phyloP scores from a whole-genome alignment of 1,140 invertebrate species.

The Hypothenemus hampei region DNA sequence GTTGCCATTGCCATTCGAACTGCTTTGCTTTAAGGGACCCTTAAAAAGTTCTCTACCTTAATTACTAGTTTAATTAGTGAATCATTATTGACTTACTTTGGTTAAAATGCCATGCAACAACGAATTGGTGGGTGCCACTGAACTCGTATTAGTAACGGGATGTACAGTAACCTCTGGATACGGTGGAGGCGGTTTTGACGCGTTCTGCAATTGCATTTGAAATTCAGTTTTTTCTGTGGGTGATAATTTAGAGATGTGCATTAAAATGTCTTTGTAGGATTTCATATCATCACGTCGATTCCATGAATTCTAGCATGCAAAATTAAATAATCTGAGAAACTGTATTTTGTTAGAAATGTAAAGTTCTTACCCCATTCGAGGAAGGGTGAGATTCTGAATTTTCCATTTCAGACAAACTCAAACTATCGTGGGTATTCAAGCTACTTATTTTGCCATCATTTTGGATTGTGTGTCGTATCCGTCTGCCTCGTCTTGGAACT shows the following conservation, averaged over 20 bases:
- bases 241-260: constrained; percentile 65
- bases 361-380: constrained; percentile 7
- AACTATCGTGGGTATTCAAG: too few species aligned
- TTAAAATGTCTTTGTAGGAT: constrained; percentile 72
- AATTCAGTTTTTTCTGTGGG: constrained; percentile 51
- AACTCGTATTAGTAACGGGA: constrained; percentile 54
- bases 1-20: not conserved
- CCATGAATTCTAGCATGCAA: constrained; percentile 51
- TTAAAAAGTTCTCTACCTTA: constrained; percentile 1
- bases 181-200: constrained; percentile 52
- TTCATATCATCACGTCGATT: constrained; percentile 42
- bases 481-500: constrained; percentile 59
- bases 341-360: not conserved
- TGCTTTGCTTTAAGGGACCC: not conserved
- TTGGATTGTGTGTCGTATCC: constrained; percentile 51
- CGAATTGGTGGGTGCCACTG: constrained; percentile 53
- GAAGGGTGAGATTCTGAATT: not conserved
- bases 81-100: constrained; percentile 47
- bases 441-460: constrained; percentile 30
- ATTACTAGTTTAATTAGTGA: not conserved
- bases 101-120: constrained; percentile 71
- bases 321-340: constrained; percentile 30
- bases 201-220: constrained; percentile 29
- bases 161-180: constrained; percentile 74
- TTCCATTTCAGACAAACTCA: not conserved